phyloP scores from a whole-genome alignment of 2,113 vertebrate species.

The Heteronetta atricapilla region DNA sequence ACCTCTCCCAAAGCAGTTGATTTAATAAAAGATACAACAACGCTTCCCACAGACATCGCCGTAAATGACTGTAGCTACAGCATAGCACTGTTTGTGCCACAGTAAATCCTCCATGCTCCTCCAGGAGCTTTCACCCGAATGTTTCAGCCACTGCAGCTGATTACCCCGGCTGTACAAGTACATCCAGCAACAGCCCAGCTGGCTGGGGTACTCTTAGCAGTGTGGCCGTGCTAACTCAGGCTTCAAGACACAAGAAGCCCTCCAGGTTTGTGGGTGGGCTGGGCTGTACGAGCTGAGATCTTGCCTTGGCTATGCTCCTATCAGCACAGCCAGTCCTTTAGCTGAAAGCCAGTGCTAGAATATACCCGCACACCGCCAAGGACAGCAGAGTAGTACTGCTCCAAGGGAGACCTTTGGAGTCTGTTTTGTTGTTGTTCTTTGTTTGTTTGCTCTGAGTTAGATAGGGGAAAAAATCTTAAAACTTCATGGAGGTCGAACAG shows the following conservation, averaged over 20 bases:
- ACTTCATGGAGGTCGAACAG: not conserved
- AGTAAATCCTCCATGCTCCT: fast-evolving
- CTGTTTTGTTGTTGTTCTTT: not conserved
- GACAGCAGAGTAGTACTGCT: not conserved
- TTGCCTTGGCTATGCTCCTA: not conserved
- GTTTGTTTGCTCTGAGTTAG: not conserved
- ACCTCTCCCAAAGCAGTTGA: not conserved
- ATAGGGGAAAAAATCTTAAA: not conserved
- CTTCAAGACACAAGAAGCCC: not conserved
- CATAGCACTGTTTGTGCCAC: not conserved
- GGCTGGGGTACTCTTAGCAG: not conserved
- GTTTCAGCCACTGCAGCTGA: not conserved
- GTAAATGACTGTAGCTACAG: not conserved
- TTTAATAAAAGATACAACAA: not conserved
- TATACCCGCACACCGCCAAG: not conserved
- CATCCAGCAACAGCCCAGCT: not conserved
- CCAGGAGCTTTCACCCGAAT: not conserved
- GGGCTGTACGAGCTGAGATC: not conserved
- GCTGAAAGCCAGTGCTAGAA: not conserved
- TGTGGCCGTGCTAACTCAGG: fast-evolving
- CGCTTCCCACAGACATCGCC: not conserved
- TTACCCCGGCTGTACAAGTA: not conserved
- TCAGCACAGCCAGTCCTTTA: not conserved
- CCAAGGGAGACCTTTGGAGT: not conserved
- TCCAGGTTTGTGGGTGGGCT: not conserved